A percentile compares a stretch with the other conserved stretches of the same genome.
These are phyloP conservation scores for Mylabris phalerata DNA, from an alignment of 1,140 invertebrate genomes.

Conservation along the genomic window DNA sequence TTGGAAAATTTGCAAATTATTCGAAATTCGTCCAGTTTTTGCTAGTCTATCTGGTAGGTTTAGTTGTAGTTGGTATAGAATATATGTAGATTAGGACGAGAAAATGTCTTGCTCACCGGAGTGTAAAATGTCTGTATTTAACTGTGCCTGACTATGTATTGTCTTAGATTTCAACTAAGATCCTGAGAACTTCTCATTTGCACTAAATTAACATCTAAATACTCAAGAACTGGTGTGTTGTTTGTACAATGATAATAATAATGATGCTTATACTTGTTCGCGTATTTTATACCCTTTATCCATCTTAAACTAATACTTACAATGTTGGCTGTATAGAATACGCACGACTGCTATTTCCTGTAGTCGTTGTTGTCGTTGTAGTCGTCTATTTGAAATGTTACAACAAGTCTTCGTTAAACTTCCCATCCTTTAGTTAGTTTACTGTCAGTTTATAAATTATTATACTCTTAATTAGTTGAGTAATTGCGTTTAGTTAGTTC, in stretches of 20 bases:
- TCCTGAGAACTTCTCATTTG: constrained; percentile 29
- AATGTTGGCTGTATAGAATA: background rate
- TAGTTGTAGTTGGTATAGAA: constrained; percentile 4
- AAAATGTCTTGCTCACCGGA: constrained; percentile 36
- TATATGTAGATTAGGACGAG: constrained; percentile 30
- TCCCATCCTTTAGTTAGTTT: background rate
- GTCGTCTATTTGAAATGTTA: background rate
- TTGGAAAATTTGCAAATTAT: too few relatives aligned
- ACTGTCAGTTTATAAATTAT: constrained; percentile 19
- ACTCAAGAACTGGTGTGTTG: constrained; percentile 10
- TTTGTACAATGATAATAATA: background rate
- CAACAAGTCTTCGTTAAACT: background rate
- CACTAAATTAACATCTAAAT: constrained; percentile 35
- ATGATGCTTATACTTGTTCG: background rate
- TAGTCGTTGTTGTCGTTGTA: background rate
- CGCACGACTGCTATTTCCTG: background rate
- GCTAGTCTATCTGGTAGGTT: too few relatives aligned
- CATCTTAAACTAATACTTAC: background rate
- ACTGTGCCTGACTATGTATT: constrained; percentile 32
- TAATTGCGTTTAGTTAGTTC: constrained; percentile 19
- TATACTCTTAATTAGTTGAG: constrained; percentile 22
- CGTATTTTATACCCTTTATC: too few relatives aligned
- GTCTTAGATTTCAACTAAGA: constrained; percentile 23
- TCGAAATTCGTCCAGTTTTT: too few relatives aligned
- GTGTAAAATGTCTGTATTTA: constrained; percentile 40